Conservation (phyloP, 2,797 vertebrate species). For the Macrochelys suwanniensis region DNA sequence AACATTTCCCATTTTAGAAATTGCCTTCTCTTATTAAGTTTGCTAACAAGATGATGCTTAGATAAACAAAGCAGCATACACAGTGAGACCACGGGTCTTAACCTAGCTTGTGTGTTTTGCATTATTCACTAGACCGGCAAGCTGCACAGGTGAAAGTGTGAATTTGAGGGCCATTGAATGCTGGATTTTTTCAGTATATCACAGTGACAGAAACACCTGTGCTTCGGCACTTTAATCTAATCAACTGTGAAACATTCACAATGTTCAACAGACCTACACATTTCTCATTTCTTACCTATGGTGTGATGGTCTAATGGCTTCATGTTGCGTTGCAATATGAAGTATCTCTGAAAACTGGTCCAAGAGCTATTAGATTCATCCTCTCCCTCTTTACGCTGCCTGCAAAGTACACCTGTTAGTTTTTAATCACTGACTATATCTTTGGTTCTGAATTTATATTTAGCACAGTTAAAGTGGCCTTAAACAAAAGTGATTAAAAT, state of each 20-base stretch:
- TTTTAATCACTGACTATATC: background rate
- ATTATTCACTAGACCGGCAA: slow-evolving; percentile 22
- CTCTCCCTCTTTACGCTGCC: background rate
- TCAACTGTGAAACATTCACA: slow-evolving; percentile 52
- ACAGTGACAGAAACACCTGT: slow-evolving; percentile 3
- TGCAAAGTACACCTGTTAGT: background rate
- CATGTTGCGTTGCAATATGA: background rate
- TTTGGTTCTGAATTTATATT: background rate
- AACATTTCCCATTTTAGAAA: background rate
- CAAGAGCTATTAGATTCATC: background rate
- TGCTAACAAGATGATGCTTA: background rate
- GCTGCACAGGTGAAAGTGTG: background rate
- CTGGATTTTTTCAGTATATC: background rate
- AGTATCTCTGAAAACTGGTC: background rate
- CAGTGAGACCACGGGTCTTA: background rate
- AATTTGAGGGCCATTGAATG: slow-evolving; percentile 38
- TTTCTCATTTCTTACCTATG: slow-evolving; percentile 32
- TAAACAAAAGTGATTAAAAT: background rate
- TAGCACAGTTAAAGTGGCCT: background rate
- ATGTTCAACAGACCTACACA: slow-evolving; percentile 43
- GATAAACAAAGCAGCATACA: background rate
- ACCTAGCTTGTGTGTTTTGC: background rate
- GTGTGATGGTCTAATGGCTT: slow-evolving; percentile 17
- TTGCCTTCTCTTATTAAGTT: background rate
- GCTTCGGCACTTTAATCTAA: slow-evolving; percentile 44